Percentiles rank a stretch among this genome's conserved stretches.
Evolutionary conservation across 2,797 vertebrate species (phyloP).

Genomic region (Anolis apletophallus): DNA sequence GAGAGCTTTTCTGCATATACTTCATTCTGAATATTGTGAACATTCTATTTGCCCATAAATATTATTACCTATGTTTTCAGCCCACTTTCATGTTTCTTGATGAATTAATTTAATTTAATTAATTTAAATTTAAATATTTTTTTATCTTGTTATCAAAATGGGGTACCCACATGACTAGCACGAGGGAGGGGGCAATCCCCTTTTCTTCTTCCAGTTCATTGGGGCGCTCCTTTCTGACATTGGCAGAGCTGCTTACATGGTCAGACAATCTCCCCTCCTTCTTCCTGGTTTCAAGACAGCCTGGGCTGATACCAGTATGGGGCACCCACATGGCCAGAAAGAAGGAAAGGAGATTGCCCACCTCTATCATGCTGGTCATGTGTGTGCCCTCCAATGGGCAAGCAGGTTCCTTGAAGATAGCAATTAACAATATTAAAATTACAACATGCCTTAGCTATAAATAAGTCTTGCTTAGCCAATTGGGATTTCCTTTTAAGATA

Average conservation of each 20-base stretch:
- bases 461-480: neutral
- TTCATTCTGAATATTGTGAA: neutral
- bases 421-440: neutral
- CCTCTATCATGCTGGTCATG: no score
- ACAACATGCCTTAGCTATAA: neutral
- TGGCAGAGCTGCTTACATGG: no score
- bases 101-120: neutral
- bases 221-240: no score
- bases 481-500: neutral
- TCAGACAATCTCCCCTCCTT: no score
- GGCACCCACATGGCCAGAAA: no score
- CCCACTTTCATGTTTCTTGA: neutral
- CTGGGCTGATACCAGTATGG: no score
- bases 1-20: neutral
- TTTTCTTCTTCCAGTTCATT: no score
- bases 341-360: no score
- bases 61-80: neutral
- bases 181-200: no score
- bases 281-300: no score
- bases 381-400: neutral
- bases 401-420: neutral
- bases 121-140: neutral
- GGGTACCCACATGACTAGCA: no score
- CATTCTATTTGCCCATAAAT: neutral
- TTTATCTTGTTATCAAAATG: no score